phyloP scores from a whole-genome alignment of 2,113 vertebrate species.

The Macheiramphus alcinus region DNA sequence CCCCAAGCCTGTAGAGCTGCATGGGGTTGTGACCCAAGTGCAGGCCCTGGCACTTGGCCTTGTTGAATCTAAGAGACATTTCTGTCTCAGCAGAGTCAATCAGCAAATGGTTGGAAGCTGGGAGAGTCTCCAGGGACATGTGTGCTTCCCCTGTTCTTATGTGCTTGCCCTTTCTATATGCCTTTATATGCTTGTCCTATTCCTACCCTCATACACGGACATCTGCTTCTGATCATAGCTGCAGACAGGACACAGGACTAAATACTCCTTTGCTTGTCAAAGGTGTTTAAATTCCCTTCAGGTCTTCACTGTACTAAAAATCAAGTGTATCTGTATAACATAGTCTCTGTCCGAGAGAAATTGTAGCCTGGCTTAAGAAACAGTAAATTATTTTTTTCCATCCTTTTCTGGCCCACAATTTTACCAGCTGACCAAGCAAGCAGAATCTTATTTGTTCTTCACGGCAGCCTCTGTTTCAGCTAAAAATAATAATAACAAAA shows the following conservation, averaged over 20 bases:
- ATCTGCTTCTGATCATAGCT: background rate
- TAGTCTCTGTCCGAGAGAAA: background rate
- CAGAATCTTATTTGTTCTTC: background rate
- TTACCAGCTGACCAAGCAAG: background rate
- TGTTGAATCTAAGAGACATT: background rate
- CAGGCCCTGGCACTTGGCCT: fast-evolving
- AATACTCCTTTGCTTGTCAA: background rate
- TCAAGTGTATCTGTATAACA: background rate
- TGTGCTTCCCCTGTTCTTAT: background rate
- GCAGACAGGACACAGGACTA: background rate
- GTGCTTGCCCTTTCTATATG: background rate
- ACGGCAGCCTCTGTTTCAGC: background rate
- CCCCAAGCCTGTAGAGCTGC: fast-evolving
- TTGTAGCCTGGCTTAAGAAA: background rate
- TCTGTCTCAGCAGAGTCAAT: background rate
- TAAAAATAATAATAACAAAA: background rate
- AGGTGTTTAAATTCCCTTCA: background rate
- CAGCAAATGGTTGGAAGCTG: background rate
- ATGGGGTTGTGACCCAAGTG: background rate
- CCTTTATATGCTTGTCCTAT: background rate
- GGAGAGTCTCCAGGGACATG: background rate
- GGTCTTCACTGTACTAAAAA: background rate
- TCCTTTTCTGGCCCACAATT: background rate
- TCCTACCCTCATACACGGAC: background rate
- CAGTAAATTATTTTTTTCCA: background rate